Percentiles rank a stretch among this genome's conserved stretches.
Conservation (phyloP, 1,140 invertebrate species). For the Ditylenchus dipsaci region DNA sequence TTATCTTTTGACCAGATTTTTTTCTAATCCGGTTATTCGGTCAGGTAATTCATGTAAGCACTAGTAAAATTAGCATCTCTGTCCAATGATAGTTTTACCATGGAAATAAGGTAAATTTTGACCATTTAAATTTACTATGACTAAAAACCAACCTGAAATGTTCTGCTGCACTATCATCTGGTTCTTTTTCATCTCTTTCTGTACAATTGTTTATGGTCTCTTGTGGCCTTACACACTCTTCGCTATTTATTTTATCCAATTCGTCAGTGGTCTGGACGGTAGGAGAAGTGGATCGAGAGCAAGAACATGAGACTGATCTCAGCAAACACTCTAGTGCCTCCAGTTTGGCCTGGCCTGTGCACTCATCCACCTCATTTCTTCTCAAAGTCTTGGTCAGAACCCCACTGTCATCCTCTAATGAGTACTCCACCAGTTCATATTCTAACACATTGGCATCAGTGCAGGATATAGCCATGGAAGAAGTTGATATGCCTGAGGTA, state of each 20-base stretch:
- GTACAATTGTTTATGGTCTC: no score
- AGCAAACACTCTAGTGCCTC: neutral
- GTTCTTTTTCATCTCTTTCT: no score
- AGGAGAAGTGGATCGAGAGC: neutral
- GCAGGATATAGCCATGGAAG: neutral
- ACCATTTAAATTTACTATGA: no score
- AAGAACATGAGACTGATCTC: neutral
- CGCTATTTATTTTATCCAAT: neutral
- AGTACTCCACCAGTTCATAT: neutral
- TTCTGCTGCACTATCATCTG: no score
- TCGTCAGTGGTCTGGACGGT: neutral
- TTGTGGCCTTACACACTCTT: neutral
- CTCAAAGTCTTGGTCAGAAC: neutral
- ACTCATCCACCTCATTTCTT: neutral
- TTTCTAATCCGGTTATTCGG: no score
- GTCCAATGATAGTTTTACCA: no score
- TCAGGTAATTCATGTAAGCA: no score
- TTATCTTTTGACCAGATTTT: no score
- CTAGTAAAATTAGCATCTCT: no score
- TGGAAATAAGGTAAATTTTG: no score
- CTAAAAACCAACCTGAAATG: no score
- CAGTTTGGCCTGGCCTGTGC: neutral
- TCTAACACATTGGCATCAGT: neutral
- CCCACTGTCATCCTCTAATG: neutral
- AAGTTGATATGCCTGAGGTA: neutral